Conservation (phyloP, 2,888 invertebrate species). For the Drosophila helvetica region DNA sequence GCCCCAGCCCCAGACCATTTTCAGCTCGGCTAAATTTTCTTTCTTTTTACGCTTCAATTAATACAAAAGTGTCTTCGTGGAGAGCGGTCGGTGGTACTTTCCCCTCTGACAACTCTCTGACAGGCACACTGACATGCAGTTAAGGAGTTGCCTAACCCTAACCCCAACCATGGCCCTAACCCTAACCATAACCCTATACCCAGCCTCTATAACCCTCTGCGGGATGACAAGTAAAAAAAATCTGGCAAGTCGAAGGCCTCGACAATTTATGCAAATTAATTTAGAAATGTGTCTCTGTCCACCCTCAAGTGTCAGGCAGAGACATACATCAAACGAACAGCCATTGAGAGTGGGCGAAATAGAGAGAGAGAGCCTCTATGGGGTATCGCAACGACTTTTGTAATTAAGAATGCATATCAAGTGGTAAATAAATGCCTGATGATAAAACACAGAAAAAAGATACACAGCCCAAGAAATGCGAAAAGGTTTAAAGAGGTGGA, state of each 20-base stretch:
- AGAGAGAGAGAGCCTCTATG: neutral
- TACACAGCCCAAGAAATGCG: conserved; percentile 10
- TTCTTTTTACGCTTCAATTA: conserved; percentile 79
- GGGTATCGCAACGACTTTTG: conserved; percentile 29
- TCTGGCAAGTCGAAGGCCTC: conserved; percentile 36
- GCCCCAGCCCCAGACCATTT: conserved; percentile 20
- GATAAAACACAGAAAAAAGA: conserved; percentile 18
- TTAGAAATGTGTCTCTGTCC: conserved; percentile 73
- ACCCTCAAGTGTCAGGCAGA: conserved; percentile 66
- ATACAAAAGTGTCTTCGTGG: conserved; percentile 73
- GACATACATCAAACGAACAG: conserved; percentile 44
- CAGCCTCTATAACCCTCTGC: conserved; percentile 27
- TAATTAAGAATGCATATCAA: conserved; percentile 60
- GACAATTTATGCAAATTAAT: conserved; percentile 75
- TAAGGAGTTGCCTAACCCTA: conserved; percentile 57
- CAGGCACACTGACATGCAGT: conserved; percentile 63
- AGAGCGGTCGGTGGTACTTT: conserved; percentile 21
- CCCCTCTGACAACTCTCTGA: conserved; percentile 56
- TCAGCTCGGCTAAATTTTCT: conserved; percentile 59
- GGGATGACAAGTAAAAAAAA: conserved; percentile 17
- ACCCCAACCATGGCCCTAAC: conserved; percentile 40
- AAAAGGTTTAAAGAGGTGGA: conserved; percentile 12
- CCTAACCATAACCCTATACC: conserved; percentile 49
- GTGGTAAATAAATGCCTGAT: conserved; percentile 53
- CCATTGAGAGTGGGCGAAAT: conserved; percentile 4